These are phyloP conservation scores for Lithosia quadra DNA, from an alignment of 2,888 invertebrate species.

Conservation along the genomic window DNA sequence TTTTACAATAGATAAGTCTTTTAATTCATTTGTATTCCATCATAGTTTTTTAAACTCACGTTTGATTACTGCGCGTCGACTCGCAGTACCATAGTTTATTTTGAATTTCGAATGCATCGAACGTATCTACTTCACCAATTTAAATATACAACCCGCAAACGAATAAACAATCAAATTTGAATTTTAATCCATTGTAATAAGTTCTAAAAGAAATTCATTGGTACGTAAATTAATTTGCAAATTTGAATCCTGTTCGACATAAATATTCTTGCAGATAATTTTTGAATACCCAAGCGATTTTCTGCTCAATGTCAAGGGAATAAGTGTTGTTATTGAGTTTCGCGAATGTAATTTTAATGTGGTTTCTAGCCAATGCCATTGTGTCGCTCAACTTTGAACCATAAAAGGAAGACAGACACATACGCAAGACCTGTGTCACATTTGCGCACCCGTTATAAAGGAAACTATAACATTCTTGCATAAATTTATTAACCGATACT, in stretches of 20 bases:
- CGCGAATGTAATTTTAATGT: conserved; percentile 32
- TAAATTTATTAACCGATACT: conserved; percentile 19
- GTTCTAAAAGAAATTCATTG: neutral
- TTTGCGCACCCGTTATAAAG: conserved; percentile 57
- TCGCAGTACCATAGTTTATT: conserved; percentile 54
- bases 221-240: conserved; percentile 22
- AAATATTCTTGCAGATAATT: conserved; percentile 31
- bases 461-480: conserved; percentile 29
- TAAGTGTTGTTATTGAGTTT: conserved; percentile 33
- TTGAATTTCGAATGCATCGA: conserved; percentile 66
- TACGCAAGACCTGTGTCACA: conserved; percentile 53
- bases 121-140: conserved; percentile 54
- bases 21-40: conserved; percentile 64
- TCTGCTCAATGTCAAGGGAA: conserved; percentile 35
- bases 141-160: conserved; percentile 33
- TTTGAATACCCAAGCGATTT: conserved; percentile 35
- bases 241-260: conserved; percentile 45
- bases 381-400: conserved; percentile 71
- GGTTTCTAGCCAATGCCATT: conserved; percentile 53
- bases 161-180: conserved; percentile 30
- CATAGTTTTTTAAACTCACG: conserved; percentile 67
- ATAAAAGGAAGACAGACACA: conserved; percentile 60
- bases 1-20: conserved; percentile 15
- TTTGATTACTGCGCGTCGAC: conserved; percentile 51
- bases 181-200: conserved; percentile 27